Evolutionary conservation across 2,113 vertebrate genomes (phyloP).

Genomic region (Chrysochloris asiatica): DNA sequence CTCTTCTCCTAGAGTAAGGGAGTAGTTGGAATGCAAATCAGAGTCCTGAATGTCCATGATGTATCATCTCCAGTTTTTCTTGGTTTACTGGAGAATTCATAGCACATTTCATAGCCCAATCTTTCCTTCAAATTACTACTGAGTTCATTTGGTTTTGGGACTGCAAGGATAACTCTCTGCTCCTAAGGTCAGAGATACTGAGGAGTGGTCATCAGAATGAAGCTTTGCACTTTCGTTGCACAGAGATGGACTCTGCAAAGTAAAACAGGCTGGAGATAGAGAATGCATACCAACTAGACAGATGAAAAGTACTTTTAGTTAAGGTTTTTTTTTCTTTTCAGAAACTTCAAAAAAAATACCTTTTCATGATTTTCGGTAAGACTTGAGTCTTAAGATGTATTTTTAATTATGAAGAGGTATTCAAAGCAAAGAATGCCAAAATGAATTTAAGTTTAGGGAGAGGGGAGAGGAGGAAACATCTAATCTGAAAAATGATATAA

Average conservation of each 20-base stretch:
- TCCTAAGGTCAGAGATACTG: not conserved
- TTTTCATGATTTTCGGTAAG: constrained; percentile 59
- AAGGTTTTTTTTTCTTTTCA: constrained; percentile 50
- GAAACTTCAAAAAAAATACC: constrained; percentile 61
- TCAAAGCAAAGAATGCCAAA: constrained; percentile 43
- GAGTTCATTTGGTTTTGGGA: constrained; percentile 46
- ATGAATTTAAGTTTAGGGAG: constrained; percentile 54
- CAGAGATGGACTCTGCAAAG: constrained; percentile 10
- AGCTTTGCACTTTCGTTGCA: constrained; percentile 18
- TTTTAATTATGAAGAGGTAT: constrained; percentile 65
- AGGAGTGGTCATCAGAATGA: not conserved
- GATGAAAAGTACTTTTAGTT: constrained; percentile 52
- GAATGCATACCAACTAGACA: constrained; percentile 40
- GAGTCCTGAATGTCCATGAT: not conserved
- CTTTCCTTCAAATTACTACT: not conserved
- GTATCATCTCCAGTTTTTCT: constrained; percentile 5
- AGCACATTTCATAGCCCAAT: not conserved
- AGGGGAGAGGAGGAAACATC: not conserved
- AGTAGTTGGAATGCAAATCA: constrained; percentile 55
- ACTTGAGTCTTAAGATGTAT: constrained; percentile 63
- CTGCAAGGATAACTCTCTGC: not conserved
- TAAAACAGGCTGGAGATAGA: constrained; percentile 28
- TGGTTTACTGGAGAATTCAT: not conserved
- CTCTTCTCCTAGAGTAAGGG: constrained; percentile 35
- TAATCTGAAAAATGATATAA: constrained; percentile 4